These are phyloP conservation scores for Drosophila mettleri DNA, from an alignment of 2,888 invertebrate species.

Conservation along the genomic window DNA sequence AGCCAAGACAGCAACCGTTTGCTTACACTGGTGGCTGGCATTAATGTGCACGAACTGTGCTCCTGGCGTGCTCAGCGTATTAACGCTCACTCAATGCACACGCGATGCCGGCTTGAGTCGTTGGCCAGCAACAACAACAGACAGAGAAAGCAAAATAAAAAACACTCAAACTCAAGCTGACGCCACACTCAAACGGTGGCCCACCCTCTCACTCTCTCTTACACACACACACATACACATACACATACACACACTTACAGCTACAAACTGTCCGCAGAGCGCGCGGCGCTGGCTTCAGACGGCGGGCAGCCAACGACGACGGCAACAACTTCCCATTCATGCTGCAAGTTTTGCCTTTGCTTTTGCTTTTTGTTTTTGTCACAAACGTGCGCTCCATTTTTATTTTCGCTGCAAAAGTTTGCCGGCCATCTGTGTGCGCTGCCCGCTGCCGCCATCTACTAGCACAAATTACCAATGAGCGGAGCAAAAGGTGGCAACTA, in stretches of 20 bases:
- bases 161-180: conserved; percentile 59
- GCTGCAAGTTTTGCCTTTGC: conserved; percentile 65
- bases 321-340: conserved; percentile 76
- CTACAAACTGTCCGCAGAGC: conserved; percentile 3
- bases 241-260: conserved; percentile 25
- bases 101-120: conserved; percentile 46
- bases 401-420: conserved; percentile 80
- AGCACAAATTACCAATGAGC: conserved; percentile 39
- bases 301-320: conserved; percentile 27
- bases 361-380: conserved; percentile 69
- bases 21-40: conserved; percentile 51
- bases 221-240: conserved; percentile 8
- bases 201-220: conserved; percentile 42
- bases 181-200: conserved; percentile 63
- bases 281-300: conserved; percentile 52
- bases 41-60: conserved; percentile 32
- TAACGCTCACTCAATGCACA: conserved; percentile 52
- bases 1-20: conserved; percentile 63
- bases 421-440: conserved; percentile 74
- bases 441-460: conserved; percentile 18
- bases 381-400: conserved; percentile 82
- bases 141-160: conserved; percentile 28
- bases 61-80: conserved; percentile 22
- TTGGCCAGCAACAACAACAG: conserved; percentile 21
- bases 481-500: conserved; percentile 55